phyloP scores from a whole-genome alignment of 2,113 vertebrate species.

The Colinus virginianus region DNA sequence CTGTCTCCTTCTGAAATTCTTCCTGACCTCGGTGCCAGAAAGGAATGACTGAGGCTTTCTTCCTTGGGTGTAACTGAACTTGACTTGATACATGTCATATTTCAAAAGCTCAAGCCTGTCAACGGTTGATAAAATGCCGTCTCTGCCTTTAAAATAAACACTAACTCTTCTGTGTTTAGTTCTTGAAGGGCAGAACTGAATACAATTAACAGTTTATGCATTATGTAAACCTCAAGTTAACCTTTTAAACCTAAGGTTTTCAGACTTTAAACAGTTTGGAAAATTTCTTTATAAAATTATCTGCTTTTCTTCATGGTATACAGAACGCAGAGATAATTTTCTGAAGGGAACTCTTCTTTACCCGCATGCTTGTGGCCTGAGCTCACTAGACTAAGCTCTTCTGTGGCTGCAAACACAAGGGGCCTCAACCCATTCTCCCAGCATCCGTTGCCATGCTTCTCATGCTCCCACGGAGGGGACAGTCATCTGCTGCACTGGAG shows the following conservation, averaged over 20 bases:
- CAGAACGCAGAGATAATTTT: neutral
- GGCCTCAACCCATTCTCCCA: accelerated
- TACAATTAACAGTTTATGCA: slow-evolving; percentile 40
- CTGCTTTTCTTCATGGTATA: neutral
- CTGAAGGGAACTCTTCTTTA: neutral
- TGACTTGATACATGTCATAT: neutral
- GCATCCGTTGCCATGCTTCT: accelerated
- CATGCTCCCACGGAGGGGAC: neutral
- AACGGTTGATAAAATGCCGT: neutral
- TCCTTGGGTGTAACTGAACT: neutral
- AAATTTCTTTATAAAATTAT: neutral
- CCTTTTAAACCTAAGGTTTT: slow-evolving; percentile 41
- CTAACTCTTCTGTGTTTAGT: slow-evolving; percentile 8
- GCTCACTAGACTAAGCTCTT: accelerated
- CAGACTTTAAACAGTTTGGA: slow-evolving; percentile 41
- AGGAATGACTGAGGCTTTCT: neutral
- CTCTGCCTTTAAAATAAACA: slow-evolving; percentile 61
- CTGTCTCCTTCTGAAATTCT: neutral
- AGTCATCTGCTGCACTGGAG: neutral
- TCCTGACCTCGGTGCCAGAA: neutral
- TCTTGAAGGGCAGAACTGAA: slow-evolving; percentile 23
- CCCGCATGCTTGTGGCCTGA: neutral
- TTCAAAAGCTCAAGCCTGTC: slow-evolving; percentile 1
- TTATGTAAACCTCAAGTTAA: slow-evolving; percentile 32
- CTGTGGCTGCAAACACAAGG: neutral